Percentiles rank a stretch among this genome's conserved stretches.
These are phyloP conservation scores for Cavia aperea DNA, from an alignment of 2,113 vertebrate species.

Conservation along the genomic window DNA sequence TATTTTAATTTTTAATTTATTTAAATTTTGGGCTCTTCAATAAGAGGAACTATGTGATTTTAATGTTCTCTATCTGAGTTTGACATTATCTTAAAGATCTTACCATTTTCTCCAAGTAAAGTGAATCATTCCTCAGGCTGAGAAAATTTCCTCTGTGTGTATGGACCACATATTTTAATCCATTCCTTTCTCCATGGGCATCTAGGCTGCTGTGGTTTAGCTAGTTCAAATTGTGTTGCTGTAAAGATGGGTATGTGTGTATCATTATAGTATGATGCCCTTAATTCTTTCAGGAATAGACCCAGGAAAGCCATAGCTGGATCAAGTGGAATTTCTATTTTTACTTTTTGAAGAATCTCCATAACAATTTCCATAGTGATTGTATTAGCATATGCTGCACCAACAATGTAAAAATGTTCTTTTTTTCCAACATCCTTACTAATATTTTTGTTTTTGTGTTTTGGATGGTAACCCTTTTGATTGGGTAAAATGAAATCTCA, in stretches of 20 bases:
- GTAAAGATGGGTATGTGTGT: neutral
- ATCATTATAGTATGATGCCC: neutral
- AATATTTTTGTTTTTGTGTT: neutral
- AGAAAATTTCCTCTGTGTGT: neutral
- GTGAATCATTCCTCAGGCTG: neutral
- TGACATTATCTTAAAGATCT: neutral
- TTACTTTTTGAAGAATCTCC: neutral
- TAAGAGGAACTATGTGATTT: neutral
- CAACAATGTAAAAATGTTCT: neutral
- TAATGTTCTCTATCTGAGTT: neutral
- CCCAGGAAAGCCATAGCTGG: neutral
- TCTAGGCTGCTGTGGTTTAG: neutral
- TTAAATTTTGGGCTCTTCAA: neutral
- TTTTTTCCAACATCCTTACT: neutral
- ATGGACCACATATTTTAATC: neutral
- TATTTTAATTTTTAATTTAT: neutral
- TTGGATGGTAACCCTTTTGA: neutral
- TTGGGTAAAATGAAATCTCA: neutral
- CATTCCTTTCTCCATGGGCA: neutral
- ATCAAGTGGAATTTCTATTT: neutral
- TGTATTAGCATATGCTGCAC: neutral
- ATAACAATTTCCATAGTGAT: neutral
- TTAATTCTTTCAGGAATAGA: neutral
- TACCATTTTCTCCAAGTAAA: neutral
- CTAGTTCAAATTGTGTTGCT: neutral